Conservation (phyloP, 2,888 invertebrate genomes). For the Phania funesta region DNA sequence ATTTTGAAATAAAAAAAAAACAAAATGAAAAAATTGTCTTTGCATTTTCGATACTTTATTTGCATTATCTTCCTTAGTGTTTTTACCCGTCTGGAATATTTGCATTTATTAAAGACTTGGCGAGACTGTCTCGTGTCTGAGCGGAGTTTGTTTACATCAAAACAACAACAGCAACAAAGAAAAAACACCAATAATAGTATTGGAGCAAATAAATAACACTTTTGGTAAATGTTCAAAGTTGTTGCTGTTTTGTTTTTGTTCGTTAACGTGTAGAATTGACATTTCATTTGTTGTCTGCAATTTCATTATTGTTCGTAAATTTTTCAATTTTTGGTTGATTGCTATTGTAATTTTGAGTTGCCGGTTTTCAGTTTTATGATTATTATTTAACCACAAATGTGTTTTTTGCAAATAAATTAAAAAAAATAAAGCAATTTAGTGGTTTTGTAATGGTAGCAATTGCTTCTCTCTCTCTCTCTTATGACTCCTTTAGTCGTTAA, state of each 20-base stretch:
- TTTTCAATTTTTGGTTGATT: conserved; percentile 22
- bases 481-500: neutral
- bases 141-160: conserved; percentile 45
- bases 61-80: too few relatives aligned
- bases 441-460: neutral
- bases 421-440: neutral
- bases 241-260: neutral
- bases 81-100: too few relatives aligned
- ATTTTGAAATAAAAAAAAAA: too few relatives aligned
- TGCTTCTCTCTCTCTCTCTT: neutral
- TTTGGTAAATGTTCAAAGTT: neutral
- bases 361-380: conserved; percentile 25
- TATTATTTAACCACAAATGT: conserved; percentile 37
- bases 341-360: conserved; percentile 23
- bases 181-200: neutral
- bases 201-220: conserved; percentile 18
- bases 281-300: conserved; percentile 24
- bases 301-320: neutral
- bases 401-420: neutral
- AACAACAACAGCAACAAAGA: conserved; percentile 1
- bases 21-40: too few relatives aligned
- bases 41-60: too few relatives aligned
- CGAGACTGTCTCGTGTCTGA: conserved; percentile 4
- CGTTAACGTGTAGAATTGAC: conserved; percentile 4
- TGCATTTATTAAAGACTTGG: too few relatives aligned